Base-by-base conservation (phyloP, 2,888 invertebrate genomes). In the Odontomyia ornata region DNA sequence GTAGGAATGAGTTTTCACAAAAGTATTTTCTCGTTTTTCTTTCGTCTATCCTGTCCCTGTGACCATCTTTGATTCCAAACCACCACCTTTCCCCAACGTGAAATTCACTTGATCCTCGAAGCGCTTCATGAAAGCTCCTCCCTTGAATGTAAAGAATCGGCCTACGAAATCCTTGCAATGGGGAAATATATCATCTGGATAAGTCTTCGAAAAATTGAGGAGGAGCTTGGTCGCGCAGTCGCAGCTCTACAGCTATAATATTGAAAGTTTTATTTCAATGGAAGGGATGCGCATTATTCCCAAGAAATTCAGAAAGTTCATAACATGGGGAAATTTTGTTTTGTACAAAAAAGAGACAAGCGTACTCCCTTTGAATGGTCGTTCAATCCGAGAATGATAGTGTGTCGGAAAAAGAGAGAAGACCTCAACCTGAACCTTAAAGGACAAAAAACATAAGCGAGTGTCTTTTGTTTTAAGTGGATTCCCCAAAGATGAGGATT, bases 401-500 rank as follows among this genome's bases (percentile, higher is more conserved):
- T 30, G 65, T 46, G 23, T n/a, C 2, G 27, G 47, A 47, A 43
- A 36, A 57, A 36, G 30, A 57, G 18, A 18, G 15, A 21, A 15
- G 56, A 72, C 52, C 7, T 27, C 13, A 57, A n/a, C 57, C 57
- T 56, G 56, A 27, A 1, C 52, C 11, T 52, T 13, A 23, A 25
- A 36, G 36, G 36, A 36, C 36, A 9, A 36, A 46, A 30, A 23
- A 15, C 36, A 30, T 15, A 57, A 57, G 57, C 28, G 21, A 57
- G 30, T 28, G 1, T 62, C 25, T 21, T 36, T 21, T 46, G 46
- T 46, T 46, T 23, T 75, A 73, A 73, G 60, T 62, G 18, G 57
- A 79, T 79, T 80, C 79, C 80, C 80, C 80, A 80, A 76, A 81
- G 81, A 81, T 81, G 81, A 81, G 81, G 80, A 81, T 81, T 81